These are phyloP conservation scores for Haliclystus octoradiatus DNA, from an alignment of 30 jellyfish, hydroid and myxozoan genomes.

Conservation along the genomic window DNA sequence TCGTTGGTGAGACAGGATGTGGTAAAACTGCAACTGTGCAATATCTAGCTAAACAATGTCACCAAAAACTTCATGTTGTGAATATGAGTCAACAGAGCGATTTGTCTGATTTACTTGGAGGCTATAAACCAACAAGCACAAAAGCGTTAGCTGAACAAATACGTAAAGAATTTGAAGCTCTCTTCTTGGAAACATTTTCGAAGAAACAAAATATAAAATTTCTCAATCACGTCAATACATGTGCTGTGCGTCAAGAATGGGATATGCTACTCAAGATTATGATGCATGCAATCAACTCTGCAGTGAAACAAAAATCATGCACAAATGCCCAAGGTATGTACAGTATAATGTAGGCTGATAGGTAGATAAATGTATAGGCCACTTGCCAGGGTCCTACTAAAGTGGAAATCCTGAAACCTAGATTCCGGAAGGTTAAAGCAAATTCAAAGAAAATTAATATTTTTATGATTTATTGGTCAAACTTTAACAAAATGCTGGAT, in stretches of 20 bases:
- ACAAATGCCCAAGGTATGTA: conserved; percentile 53
- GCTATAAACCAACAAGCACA: conserved; percentile 78
- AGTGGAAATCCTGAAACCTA: no score
- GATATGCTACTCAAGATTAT: conserved; percentile 39
- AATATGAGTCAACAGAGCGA: conserved; percentile 98
- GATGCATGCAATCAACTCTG: conserved; percentile 54
- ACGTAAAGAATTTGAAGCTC: conserved; percentile 38
- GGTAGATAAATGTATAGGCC: no score
- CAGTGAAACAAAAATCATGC: conserved; percentile 42
- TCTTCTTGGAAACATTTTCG: conserved; percentile 68
- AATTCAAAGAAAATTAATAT: no score
- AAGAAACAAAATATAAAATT: conserved; percentile 73
- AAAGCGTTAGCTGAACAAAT: conserved; percentile 45
- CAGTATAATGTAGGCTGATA: no score
- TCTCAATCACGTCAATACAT: conserved; percentile 64
- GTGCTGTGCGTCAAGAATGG: conserved; percentile 69
- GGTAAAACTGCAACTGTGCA: conserved; percentile 96
- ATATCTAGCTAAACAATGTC: conserved; percentile 78
- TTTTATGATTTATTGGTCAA: no score
- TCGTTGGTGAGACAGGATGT: conserved; percentile 99
- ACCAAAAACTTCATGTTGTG: conserved; percentile 61
- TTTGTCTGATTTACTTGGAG: conserved; percentile 87
- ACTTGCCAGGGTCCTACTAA: no score
- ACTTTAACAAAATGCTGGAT: no score
- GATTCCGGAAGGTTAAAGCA: no score